A percentile compares a stretch with the other conserved stretches of the same genome.
Evolutionary conservation across 92 coral and sea anemone species (phyloP).

Genomic region (Galaxea fascicularis): DNA sequence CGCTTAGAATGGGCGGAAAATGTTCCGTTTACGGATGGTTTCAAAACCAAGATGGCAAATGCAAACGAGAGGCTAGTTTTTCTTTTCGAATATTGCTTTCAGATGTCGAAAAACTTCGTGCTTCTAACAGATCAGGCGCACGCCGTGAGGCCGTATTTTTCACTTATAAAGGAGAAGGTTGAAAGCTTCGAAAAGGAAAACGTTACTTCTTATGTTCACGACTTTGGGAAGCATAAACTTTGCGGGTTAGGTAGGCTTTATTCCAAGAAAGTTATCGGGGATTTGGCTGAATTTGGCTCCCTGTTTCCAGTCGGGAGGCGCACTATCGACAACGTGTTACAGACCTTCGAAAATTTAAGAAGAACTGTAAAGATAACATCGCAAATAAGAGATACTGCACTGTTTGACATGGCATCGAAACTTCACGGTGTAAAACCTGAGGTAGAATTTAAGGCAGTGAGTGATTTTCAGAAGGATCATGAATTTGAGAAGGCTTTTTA

Average conservation of each 20-base stretch:
- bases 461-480: constrained; percentile 4
- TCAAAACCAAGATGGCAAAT: constrained; percentile 3
- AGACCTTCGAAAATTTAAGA: neutral
- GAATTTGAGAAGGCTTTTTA: constrained; percentile 48
- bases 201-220: neutral
- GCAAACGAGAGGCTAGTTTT: constrained; percentile 10
- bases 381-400: neutral
- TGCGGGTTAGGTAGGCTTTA: constrained; percentile 47
- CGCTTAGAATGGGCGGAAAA: neutral
- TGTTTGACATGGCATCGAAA: constrained; percentile 11
- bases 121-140: constrained; percentile 24
- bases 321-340: neutral
- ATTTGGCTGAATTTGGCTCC: constrained; percentile 54
- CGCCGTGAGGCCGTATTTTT: constrained; percentile 23
- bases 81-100: constrained; percentile 32
- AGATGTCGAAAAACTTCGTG: constrained; percentile 27
- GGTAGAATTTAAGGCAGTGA: constrained; percentile 32
- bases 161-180: constrained; percentile 20
- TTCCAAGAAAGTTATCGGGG: constrained; percentile 18
- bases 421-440: constrained; percentile 50
- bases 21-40: neutral
- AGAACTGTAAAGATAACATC: neutral
- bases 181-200: constrained; percentile 11
- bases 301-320: constrained; percentile 36
- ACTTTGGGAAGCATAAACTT: constrained; percentile 14